A percentile compares a stretch with the other conserved stretches of the same genome.
Conservation (phyloP, 2,113 vertebrate species). For the Alectura lathami region DNA sequence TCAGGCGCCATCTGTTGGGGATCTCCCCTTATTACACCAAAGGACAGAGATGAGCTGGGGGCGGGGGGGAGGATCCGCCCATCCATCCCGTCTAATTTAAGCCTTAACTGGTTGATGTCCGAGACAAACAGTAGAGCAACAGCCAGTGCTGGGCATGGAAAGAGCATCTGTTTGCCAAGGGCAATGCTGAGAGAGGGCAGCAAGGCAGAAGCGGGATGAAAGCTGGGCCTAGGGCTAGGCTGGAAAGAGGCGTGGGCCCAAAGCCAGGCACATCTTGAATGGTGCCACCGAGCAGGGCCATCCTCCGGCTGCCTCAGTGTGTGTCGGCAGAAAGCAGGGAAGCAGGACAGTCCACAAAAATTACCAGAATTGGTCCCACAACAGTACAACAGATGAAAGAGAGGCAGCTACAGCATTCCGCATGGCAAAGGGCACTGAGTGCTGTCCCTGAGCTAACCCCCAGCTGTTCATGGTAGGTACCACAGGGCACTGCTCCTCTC, state of each 20-base stretch:
- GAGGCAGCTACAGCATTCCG: not conserved
- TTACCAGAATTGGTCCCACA: not conserved
- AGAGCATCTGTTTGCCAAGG: not conserved
- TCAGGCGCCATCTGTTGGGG: constrained; percentile 61
- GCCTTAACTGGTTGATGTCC: not conserved
- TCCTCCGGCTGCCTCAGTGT: not conserved
- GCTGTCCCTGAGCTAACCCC: not conserved
- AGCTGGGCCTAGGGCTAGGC: not conserved
- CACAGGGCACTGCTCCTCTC: not conserved
- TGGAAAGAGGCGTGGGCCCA: not conserved
- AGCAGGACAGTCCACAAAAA: not conserved
- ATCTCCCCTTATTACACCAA: constrained; percentile 9
- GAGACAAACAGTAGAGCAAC: not conserved
- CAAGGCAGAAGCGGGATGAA: not conserved
- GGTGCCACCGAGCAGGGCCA: not conserved
- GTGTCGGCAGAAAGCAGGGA: not conserved
- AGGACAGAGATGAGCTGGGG: not conserved
- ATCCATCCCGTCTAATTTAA: not conserved
- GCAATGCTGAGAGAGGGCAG: not conserved
- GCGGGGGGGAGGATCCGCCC: no score
- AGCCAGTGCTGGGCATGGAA: not conserved
- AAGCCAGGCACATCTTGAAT: not conserved
- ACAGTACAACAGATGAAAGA: not conserved
- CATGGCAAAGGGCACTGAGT: not conserved
- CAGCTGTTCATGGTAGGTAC: not conserved